Percentiles rank a stretch among this genome's conserved stretches.
Conservation (phyloP, 53 echinoderm and acorn worm species). For the Echinarachnius parma region DNA sequence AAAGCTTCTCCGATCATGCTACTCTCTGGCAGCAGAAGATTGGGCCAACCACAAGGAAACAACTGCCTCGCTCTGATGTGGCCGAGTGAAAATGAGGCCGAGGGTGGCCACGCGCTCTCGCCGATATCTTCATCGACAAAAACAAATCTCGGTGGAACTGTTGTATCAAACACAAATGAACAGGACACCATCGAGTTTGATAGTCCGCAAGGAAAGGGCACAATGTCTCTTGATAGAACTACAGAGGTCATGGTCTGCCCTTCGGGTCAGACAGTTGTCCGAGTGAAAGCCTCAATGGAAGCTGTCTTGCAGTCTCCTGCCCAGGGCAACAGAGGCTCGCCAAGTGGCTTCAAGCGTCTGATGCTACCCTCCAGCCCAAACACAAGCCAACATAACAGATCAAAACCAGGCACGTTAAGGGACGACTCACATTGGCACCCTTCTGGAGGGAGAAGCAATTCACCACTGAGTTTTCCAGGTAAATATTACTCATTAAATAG, state of each 20-base stretch:
- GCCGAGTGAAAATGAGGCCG: slow-evolving; percentile 17
- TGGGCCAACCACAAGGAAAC: slow-evolving; percentile 6
- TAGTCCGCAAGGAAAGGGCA: slow-evolving; percentile 26
- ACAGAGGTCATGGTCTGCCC: slow-evolving; percentile 45
- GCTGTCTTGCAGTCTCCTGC: neutral
- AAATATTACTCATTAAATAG: neutral
- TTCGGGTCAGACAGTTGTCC: slow-evolving; percentile 42
- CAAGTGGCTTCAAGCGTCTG: neutral
- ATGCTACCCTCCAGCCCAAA: slow-evolving; percentile 19
- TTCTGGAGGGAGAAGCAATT: slow-evolving; percentile 7
- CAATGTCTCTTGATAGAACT: slow-evolving; percentile 15
- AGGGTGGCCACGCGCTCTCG: neutral
- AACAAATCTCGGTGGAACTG: slow-evolving; percentile 18
- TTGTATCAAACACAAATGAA: slow-evolving; percentile 8
- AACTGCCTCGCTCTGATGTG: slow-evolving; percentile 60
- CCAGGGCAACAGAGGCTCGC: slow-evolving; percentile 1
- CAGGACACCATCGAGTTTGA: neutral
- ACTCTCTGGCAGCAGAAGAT: slow-evolving; percentile 9
- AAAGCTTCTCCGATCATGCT: slow-evolving; percentile 58
- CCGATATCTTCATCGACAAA: slow-evolving; percentile 13
- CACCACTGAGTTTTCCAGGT: slow-evolving; percentile 32
- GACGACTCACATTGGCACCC: neutral
- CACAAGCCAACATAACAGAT: neutral
- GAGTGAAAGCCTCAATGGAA: slow-evolving; percentile 28
- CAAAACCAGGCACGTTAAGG: neutral